Base-by-base conservation (phyloP, 1,140 invertebrate genomes). In the Stratiolaelaps scimitus region DNA sequence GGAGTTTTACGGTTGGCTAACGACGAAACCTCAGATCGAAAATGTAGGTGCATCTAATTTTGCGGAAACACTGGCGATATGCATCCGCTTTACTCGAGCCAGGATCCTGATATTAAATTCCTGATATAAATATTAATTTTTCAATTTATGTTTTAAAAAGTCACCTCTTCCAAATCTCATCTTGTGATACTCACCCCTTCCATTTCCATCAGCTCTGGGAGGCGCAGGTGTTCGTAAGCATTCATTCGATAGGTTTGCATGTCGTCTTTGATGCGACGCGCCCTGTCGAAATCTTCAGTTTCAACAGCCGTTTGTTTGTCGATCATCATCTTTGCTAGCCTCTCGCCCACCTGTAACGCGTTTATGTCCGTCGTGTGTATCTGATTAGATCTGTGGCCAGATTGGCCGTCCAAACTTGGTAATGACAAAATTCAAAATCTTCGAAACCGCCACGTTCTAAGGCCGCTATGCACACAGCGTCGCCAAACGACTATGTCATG, bases 241-340 rank as follows among this genome's bases (percentile, higher is more conserved):
- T 84, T 80, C 7, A 81, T 75, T 66, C 85, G 78, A 71, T 85
- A 87, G 53, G 86, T 82, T 70, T 93, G 85, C 68, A 92, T 91
- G 75, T 92, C 86, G 65, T 85, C 83, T 70, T 93, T 89, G 75
- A 92, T 92, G 20, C 85, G 76, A 65, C 87, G 84, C 0, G 91
- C 92, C 69, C 85, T 83, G 68, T 91, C 88, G 72, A 89, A 94
- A 75, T 95, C 89, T 72, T 94, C 91, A 66, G 86, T 79, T 28
- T 88, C 86, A 7, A 92, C 89, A 0, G 91, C 91, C 66, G 90
- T 87, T 34, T 87, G 80, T 72, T 96, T 96, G 70, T 92, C 87
- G 43, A 94, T 78, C 69, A 92, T 84, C 77, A 90, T 89, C 69
- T 92, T 88, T 0, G 89, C 90, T 2, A 95, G 78, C 64, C 86